phyloP scores from a whole-genome alignment of 1,140 invertebrate genomes.

The Portunus trituberculatus region DNA sequence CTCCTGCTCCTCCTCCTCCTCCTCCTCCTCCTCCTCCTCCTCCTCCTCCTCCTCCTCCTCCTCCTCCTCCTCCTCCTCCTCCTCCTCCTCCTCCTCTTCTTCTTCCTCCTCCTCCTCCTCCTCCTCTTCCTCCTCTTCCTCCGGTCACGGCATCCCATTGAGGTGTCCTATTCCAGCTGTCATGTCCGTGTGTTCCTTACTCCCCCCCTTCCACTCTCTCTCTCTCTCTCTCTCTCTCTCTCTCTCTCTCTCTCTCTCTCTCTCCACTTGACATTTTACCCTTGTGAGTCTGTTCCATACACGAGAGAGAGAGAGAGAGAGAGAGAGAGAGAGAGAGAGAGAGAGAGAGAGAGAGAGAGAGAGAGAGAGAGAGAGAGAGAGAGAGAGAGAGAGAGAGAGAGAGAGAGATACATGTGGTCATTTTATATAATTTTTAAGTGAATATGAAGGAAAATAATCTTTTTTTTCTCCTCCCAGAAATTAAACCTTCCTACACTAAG shows the following conservation, averaged over 20 bases:
- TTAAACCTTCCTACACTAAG: too few species aligned
- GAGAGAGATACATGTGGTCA: too few species aligned
- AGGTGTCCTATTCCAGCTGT: constrained; percentile 10
- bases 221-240: constrained; percentile 20
- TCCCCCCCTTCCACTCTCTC: neutral
- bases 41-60: neutral
- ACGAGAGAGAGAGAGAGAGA: too few species aligned
- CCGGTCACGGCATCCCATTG: neutral
- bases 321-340: too few species aligned
- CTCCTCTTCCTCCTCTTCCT: neutral
- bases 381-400: neutral
- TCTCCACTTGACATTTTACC: neutral
- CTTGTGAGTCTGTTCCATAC: too few species aligned
- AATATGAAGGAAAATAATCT: too few species aligned
- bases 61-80: neutral
- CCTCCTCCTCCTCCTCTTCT: neutral
- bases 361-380: constrained; percentile 20
- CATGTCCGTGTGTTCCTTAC: neutral
- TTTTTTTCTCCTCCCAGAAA: too few species aligned
- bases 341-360: neutral
- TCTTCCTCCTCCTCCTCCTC: neutral
- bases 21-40: neutral
- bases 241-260: constrained; percentile 20
- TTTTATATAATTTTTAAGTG: too few species aligned
- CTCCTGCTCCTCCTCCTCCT: neutral